Conservation (phyloP, 2,888 invertebrate genomes). For the Ochropleura leucogaster region DNA sequence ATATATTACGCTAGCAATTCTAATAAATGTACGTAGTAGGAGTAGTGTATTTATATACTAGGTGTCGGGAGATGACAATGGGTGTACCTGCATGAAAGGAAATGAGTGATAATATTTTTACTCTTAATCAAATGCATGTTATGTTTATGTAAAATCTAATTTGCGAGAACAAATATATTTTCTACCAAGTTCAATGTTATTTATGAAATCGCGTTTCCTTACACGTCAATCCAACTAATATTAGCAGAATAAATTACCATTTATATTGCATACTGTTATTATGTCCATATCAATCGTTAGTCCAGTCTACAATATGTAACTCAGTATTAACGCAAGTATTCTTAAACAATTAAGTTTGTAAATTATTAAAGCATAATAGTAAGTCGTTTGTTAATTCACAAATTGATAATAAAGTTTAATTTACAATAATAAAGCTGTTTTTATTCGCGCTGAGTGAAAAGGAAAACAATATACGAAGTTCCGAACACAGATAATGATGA, state of each 20-base stretch:
- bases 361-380: conserved; percentile 34
- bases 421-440: conserved; percentile 23
- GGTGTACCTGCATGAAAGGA: neutral
- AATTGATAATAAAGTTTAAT: conserved; percentile 43
- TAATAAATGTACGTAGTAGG: conserved; percentile 1
- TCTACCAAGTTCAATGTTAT: conserved; percentile 11
- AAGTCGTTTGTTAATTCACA: conserved; percentile 18
- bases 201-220: conserved; percentile 3
- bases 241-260: conserved; percentile 42
- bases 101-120: conserved; percentile 23
- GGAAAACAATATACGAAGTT: conserved; percentile 28
- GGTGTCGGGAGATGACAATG: conserved; percentile 20
- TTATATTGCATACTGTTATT: neutral
- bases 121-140: neutral
- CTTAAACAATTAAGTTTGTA: conserved; percentile 34
- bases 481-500: conserved; percentile 33
- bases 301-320: neutral
- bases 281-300: neutral
- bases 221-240: conserved; percentile 18
- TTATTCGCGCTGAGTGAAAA: conserved; percentile 46
- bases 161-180: conserved; percentile 2
- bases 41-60: neutral
- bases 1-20: neutral
- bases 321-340: conserved; percentile 49
- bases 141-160: conserved; percentile 1